A percentile compares a stretch with the other conserved stretches of the same genome.
phyloP scores from a whole-genome alignment of 2,113 vertebrate genomes.

The Urocynchramus pylzowi region DNA sequence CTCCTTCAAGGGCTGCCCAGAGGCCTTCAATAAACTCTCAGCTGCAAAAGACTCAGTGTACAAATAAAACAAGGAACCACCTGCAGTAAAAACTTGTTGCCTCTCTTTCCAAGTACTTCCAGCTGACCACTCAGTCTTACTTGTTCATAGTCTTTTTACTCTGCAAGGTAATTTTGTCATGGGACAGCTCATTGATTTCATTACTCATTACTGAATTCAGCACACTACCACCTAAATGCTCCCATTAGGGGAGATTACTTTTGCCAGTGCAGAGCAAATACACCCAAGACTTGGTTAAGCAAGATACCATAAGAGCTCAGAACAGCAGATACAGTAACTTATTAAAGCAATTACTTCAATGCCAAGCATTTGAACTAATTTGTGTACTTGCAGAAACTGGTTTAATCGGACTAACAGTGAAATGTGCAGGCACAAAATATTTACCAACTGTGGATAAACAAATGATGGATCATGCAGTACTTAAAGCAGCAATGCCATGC shows the following conservation, averaged over 20 bases:
- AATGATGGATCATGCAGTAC: background rate
- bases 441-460: slow-evolving; percentile 4
- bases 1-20: background rate
- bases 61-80: background rate
- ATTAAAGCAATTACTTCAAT: slow-evolving; percentile 6
- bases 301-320: background rate
- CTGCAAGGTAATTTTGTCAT: background rate
- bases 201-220: background rate
- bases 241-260: background rate
- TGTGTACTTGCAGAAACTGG: slow-evolving; percentile 17
- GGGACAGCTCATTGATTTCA: background rate
- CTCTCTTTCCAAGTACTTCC: background rate
- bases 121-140: background rate
- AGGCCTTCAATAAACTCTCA: background rate
- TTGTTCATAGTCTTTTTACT: background rate
- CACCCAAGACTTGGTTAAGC: background rate
- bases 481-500: background rate
- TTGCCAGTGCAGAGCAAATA: background rate
- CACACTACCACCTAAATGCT: background rate
- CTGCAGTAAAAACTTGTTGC: background rate
- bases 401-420: background rate
- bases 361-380: background rate
- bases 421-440: background rate
- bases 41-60: background rate
- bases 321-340: slow-evolving; percentile 30